Conservation (phyloP, 2,113 vertebrate species). For the Chunga burmeisteri region DNA sequence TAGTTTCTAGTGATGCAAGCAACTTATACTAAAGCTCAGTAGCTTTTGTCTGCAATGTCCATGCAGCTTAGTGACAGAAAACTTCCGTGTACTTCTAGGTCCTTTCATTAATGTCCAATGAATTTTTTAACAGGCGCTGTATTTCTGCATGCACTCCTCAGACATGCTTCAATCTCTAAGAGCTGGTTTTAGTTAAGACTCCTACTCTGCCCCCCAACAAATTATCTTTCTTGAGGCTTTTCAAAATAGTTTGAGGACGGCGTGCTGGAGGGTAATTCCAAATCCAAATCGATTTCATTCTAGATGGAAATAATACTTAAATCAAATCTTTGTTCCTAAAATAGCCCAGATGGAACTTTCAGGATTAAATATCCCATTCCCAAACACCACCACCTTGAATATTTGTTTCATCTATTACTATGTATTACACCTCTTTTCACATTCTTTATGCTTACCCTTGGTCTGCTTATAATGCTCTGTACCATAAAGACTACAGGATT, state of each 20-base stretch:
- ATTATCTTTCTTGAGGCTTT: constrained; percentile 55
- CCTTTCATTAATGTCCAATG: neutral
- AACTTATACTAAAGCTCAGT: constrained; percentile 23
- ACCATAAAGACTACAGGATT: constrained; percentile 95
- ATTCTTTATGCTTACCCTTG: constrained; percentile 83
- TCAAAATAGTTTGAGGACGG: constrained; percentile 53
- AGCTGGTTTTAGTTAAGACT: constrained; percentile 36
- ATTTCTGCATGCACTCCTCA: constrained; percentile 46
- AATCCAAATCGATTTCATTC: constrained; percentile 48
- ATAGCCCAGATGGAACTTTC: constrained; percentile 25
- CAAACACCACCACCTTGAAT: constrained; percentile 36
- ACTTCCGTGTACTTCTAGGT: neutral
- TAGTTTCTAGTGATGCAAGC: constrained; percentile 37
- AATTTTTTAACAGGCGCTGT: constrained; percentile 42
- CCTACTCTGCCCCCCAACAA: constrained; percentile 38
- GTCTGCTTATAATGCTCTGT: constrained; percentile 91
- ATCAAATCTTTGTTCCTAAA: constrained; percentile 42
- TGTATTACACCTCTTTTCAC: constrained; percentile 32
- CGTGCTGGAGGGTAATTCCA: constrained; percentile 29
- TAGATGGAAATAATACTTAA: constrained; percentile 55
- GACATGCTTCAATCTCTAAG: constrained; percentile 42
- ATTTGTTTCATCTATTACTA: constrained; percentile 17
- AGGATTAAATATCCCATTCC: constrained; percentile 39
- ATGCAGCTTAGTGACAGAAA: constrained; percentile 29
- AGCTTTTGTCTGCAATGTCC: constrained; percentile 44